These are phyloP conservation scores for Nezara viridula DNA, from an alignment of 2,888 invertebrate species.

Conservation along the genomic window DNA sequence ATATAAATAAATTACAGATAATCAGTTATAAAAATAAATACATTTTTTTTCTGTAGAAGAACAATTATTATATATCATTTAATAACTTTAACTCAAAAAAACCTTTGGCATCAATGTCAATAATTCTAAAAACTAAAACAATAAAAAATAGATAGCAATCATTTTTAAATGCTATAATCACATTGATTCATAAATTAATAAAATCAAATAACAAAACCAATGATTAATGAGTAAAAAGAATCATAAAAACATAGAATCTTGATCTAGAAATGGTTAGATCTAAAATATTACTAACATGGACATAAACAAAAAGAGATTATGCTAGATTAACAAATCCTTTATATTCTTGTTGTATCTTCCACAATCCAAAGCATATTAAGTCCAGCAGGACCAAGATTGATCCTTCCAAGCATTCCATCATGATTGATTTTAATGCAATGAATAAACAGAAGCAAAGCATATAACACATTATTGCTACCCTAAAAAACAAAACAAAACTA, in stretches of 20 bases:
- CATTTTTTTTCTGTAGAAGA: not conserved
- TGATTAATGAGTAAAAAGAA: not conserved
- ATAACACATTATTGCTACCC: conserved; percentile 91
- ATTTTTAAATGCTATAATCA: not conserved
- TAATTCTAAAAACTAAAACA: not conserved
- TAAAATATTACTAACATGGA: not conserved
- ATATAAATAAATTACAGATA: not conserved
- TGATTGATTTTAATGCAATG: conserved; percentile 81
- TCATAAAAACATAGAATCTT: not conserved
- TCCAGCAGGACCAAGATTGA: conserved; percentile 83
- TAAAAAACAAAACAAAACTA: conserved; percentile 68
- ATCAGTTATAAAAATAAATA: not conserved
- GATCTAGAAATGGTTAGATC: not conserved
- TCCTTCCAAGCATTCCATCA: conserved; percentile 82
- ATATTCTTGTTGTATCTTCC: conserved; percentile 68
- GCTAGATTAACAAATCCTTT: not conserved
- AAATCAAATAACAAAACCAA: not conserved
- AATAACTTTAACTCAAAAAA: not conserved
- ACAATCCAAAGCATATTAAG: conserved; percentile 89
- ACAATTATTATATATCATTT: not conserved
- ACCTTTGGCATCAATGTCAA: not conserved
- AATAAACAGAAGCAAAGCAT: conserved; percentile 86
- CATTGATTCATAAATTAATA: not conserved
- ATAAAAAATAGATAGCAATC: not conserved
- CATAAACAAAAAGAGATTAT: not conserved